Conservation (phyloP, 1,140 invertebrate genomes). For the Zophobas morio region DNA sequence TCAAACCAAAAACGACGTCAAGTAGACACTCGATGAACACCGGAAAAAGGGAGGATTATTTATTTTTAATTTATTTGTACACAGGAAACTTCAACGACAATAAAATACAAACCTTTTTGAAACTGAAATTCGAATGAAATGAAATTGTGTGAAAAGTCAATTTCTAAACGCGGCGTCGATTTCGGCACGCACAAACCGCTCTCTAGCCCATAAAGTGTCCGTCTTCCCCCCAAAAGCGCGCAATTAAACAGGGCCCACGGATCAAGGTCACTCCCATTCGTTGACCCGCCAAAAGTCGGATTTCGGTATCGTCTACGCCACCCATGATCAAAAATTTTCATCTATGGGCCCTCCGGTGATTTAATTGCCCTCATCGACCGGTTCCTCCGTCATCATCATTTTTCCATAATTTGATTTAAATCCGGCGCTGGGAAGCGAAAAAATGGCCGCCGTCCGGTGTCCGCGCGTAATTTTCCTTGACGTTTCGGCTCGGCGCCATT, state of each 20-base stretch:
- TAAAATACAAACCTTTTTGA: too few species aligned
- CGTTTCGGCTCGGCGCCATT: neutral
- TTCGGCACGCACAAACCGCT: too few species aligned
- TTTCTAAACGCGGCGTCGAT: too few species aligned
- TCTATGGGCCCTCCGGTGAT: neutral
- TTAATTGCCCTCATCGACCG: slow-evolving; percentile 7
- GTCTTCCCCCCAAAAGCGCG: neutral
- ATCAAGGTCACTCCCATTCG: neutral
- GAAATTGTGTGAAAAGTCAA: too few species aligned
- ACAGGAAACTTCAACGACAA: too few species aligned
- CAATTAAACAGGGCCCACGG: slow-evolving; percentile 12
- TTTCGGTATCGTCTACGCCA: neutral
- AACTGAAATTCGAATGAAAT: too few species aligned
- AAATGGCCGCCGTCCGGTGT: neutral
- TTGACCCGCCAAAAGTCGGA: slow-evolving; percentile 5
- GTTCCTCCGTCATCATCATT: neutral
- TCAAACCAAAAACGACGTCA: too few species aligned
- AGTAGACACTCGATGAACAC: too few species aligned
- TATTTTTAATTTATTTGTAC: too few species aligned
- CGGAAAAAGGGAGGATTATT: too few species aligned
- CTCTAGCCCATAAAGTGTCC: too few species aligned
- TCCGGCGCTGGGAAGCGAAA: neutral
- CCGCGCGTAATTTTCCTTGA: slow-evolving; percentile 2
- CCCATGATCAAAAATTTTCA: neutral
- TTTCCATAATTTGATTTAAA: slow-evolving; percentile 4